A percentile compares a stretch with the other conserved stretches of the same genome.
These are phyloP conservation scores for Rachycentron canadum DNA, from an alignment of 2,797 vertebrate species.

Conservation along the genomic window DNA sequence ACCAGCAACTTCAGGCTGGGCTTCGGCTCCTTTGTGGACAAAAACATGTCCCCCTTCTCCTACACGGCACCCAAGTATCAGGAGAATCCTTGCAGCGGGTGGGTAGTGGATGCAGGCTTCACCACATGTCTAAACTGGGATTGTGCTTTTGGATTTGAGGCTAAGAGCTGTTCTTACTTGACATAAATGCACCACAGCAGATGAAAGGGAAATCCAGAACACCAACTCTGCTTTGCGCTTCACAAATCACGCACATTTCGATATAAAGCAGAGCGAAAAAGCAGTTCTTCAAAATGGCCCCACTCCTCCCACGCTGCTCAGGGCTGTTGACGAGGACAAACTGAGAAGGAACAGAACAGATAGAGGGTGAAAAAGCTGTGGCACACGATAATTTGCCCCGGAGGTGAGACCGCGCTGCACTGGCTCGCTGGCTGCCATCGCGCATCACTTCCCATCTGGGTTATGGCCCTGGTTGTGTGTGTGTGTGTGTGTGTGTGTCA, in stretches of 20 bases:
- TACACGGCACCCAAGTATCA: constrained; percentile 94
- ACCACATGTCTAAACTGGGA: neutral
- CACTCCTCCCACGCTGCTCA: neutral
- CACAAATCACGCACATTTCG: constrained; percentile 32
- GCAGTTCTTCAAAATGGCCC: constrained; percentile 23
- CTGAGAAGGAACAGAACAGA: constrained; percentile 56
- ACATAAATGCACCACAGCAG: neutral
- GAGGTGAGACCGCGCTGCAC: constrained; percentile 56
- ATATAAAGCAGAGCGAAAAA: neutral
- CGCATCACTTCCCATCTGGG: constrained; percentile 85
- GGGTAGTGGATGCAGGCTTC: constrained; percentile 59
- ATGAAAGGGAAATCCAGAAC: constrained; percentile 25
- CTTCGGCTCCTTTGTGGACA: constrained; percentile 97
- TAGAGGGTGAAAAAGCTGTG: constrained; percentile 49
- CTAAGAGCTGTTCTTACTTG: neutral
- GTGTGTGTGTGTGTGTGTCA: constrained; percentile 19
- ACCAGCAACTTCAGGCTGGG: constrained; percentile 98
- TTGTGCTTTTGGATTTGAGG: neutral
- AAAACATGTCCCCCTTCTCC: constrained; percentile 97
- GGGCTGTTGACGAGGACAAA: constrained; percentile 23
- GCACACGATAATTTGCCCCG: constrained; percentile 57
- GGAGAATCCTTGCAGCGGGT: constrained; percentile 97
- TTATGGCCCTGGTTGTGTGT: constrained; percentile 54
- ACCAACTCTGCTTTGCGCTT: constrained; percentile 20
- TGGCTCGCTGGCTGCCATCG: constrained; percentile 51